Base-by-base conservation (phyloP, 1,140 invertebrate genomes). In the Epicauta chinensis region DNA sequence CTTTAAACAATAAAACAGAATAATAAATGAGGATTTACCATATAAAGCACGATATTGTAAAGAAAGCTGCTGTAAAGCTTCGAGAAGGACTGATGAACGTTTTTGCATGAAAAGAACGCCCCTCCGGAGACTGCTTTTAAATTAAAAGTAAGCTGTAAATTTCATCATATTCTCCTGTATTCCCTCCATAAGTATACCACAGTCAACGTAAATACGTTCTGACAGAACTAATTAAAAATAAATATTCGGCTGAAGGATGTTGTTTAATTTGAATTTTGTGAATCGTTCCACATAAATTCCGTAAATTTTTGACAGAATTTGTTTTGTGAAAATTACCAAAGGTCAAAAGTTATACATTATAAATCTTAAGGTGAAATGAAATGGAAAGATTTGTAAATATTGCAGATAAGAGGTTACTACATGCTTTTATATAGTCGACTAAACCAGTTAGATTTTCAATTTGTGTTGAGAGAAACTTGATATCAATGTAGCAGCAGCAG, bases 391-490 rank as follows among this genome's bases (percentile, higher is more conserved):
- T 53, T 49, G 56, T 37, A 58, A 55, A 51, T 55, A 48, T 47
- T 55, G 23, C 14, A 58, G 56, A 58, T 58, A 58, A 58, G 56
- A 58, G 55, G 56, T 58, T 58, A 58, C 53, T 53, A 49, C 50
- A 55, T 55, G 56, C 56, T 55, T 55, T 58, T 58, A 58, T 55
- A 42, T 55, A 58, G 47, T 58, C 47, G 16, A 48, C 52, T 58
- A 58, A 58, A 58, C 53, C 56, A 55, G 56, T 58, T 58, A 58
- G 56, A 58, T 55, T 58, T 58, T 55, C 56, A 58, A 58, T 58
- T 58, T 58, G 56, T 55, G 56, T 58, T 51, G 56, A 58, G 53
- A 58, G 52, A 45, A 51, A 55, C 44, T 58, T 37, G 56, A 58
- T 56, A 56, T 52, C 50, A 50, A 55, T 37, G 40, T 39, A 43